Evolutionary conservation across 2,113 vertebrate species (phyloP).

Genomic region (Vimba vimba): DNA sequence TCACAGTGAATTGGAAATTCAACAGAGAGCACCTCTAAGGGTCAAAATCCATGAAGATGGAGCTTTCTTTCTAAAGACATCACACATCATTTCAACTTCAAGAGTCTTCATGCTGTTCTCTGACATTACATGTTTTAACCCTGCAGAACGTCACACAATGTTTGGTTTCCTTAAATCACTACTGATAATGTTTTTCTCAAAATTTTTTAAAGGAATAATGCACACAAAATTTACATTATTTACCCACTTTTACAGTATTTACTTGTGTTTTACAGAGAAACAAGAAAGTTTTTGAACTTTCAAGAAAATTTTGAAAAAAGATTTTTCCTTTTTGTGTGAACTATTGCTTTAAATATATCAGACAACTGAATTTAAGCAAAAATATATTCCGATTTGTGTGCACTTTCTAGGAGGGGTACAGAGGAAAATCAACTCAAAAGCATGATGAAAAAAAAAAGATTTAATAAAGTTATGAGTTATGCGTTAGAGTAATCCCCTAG

Average conservation of each 20-base stretch:
- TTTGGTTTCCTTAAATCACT: neutral
- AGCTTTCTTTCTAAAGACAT: slow-evolving; percentile 57
- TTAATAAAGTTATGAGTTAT: slow-evolving; percentile 71
- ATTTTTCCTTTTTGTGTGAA: neutral
- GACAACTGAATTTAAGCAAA: neutral
- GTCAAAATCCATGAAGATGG: slow-evolving; percentile 69
- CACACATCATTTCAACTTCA: slow-evolving; percentile 71
- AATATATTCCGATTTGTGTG: neutral
- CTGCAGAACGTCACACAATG: neutral
- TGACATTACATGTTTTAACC: slow-evolving; percentile 53
- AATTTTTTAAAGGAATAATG: slow-evolving; percentile 27
- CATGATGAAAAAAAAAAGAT: slow-evolving; percentile 63
- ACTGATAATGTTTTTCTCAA: neutral
- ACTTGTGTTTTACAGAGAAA: neutral
- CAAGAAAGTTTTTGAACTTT: too few species aligned
- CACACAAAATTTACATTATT: neutral
- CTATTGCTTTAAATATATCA: neutral
- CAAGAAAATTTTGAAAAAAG: neutral
- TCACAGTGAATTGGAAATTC: slow-evolving; percentile 58
- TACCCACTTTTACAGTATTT: neutral
- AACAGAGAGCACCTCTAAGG: slow-evolving; percentile 30
- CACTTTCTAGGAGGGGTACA: neutral
- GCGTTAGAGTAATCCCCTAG: slow-evolving; percentile 64
- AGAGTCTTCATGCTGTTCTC: slow-evolving; percentile 59
- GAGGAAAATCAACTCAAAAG: slow-evolving; percentile 67